Percentiles rank a stretch among this genome's conserved stretches.
Evolutionary conservation across 2,797 vertebrate species (phyloP).

Genomic region (Pelochelys cantorii): DNA sequence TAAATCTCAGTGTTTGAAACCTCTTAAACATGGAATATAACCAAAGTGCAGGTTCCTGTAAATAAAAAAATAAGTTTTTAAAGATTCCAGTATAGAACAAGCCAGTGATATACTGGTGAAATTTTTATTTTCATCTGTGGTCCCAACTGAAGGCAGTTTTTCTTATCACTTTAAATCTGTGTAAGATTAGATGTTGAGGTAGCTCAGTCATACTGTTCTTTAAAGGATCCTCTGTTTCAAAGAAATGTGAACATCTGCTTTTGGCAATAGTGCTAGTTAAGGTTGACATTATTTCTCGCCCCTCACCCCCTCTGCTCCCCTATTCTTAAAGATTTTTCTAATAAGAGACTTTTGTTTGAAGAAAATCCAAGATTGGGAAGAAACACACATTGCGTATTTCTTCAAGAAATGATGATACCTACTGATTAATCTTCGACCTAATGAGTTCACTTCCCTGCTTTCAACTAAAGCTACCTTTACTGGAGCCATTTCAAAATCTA

Average conservation of each 20-base stretch:
- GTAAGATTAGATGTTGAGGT: constrained; percentile 33
- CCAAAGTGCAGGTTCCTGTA: background rate
- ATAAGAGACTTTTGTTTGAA: constrained; percentile 36
- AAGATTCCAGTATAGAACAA: background rate
- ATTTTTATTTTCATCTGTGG: background rate
- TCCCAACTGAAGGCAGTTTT: background rate
- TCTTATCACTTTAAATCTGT: background rate
- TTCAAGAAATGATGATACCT: constrained; percentile 37
- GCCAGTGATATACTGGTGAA: background rate
- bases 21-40: background rate
- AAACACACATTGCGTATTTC: background rate
- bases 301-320: background rate
- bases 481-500: constrained; percentile 11
- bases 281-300: background rate
- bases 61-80: constrained; percentile 19
- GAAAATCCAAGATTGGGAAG: constrained; percentile 22
- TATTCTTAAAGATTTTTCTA: constrained; percentile 17
- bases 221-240: constrained; percentile 45
- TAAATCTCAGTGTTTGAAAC: background rate
- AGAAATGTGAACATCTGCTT: constrained; percentile 40
- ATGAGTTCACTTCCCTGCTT: constrained; percentile 26
- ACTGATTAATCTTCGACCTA: constrained; percentile 28
- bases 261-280: constrained; percentile 14
- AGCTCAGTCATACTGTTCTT: constrained; percentile 47
- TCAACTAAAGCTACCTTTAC: constrained; percentile 16